A percentile compares a stretch with the other conserved stretches of the same genome.
These are phyloP conservation scores for Percopsis transmontana DNA, from an alignment of 2,113 vertebrate species.

Conservation along the genomic window DNA sequence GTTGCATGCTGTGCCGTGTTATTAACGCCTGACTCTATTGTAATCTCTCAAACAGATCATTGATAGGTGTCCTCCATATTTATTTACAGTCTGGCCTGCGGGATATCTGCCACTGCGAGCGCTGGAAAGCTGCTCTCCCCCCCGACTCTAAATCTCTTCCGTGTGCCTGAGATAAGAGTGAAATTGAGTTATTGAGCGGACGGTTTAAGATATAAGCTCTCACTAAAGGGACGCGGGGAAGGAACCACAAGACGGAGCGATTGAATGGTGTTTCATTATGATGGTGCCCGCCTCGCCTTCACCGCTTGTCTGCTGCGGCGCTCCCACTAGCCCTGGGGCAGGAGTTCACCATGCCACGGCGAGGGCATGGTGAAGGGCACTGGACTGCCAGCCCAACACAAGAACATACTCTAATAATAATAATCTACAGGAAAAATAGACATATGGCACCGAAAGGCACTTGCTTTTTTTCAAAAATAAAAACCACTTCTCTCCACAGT, in stretches of 20 bases:
- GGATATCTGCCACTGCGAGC: slow-evolving; percentile 31
- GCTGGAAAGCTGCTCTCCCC: slow-evolving; percentile 42
- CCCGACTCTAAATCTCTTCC: slow-evolving; percentile 66
- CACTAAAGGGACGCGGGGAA: slow-evolving; percentile 48
- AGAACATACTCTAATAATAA: too few relatives aligned
- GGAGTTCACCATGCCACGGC: neutral
- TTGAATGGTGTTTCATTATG: slow-evolving; percentile 40
- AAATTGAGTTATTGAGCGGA: slow-evolving; percentile 74
- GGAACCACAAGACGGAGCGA: slow-evolving; percentile 40
- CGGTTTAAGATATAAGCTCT: slow-evolving; percentile 71
- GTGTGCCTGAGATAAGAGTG: slow-evolving; percentile 63
- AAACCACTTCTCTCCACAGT: neutral
- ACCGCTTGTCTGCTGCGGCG: slow-evolving; percentile 26
- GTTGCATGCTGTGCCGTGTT: slow-evolving; percentile 44
- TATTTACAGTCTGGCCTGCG: slow-evolving; percentile 48
- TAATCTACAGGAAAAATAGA: too few relatives aligned
- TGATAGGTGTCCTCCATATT: slow-evolving; percentile 49
- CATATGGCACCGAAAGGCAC: too few relatives aligned
- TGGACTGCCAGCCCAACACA: too few relatives aligned
- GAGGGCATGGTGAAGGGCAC: neutral
- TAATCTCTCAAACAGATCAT: slow-evolving; percentile 67
- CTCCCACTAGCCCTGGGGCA: slow-evolving; percentile 25
- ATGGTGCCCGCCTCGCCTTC: slow-evolving; percentile 11
- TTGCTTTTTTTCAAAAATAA: too few relatives aligned
- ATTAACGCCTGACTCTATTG: slow-evolving; percentile 53